Base-by-base conservation (phyloP, 2,113 vertebrate species). In the Pseudois nayaur region DNA sequence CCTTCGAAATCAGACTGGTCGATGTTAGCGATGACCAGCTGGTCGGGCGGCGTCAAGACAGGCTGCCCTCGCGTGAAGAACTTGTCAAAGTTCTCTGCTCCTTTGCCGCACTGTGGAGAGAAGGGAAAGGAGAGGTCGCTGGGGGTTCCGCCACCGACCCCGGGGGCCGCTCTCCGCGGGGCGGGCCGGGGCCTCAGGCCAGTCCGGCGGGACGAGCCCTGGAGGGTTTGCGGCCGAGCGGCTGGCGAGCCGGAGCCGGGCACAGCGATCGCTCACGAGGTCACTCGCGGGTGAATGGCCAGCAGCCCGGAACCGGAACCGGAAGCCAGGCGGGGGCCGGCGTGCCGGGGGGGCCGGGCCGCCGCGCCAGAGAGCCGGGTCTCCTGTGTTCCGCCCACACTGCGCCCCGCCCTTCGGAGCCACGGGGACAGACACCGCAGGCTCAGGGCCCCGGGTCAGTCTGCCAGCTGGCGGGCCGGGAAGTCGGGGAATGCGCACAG, bases 1-100 rank as follows among this genome's bases (percentile, higher is more conserved):
- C 99, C 99, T 40, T 99, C 99, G 1, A 99, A 99, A 98, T 99
- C 99, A 57, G 99, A 99, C 98, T 99, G 99, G 99, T 99, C 99
- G 89, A 99, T 99, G 99, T 99, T 99, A 92, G 99, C 99, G 57
- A 99, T 99, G 99, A 99, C 99, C 98, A 99, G 99, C 98, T 99
- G 99, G 98, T 99, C 99, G 0, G 99, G 99, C 0, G 99, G 99
- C 0, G 99, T 99, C 97, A 99, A 95, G 98, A 99, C 99, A 0
- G 99, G 99, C 96, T 99, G 99, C 31, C 99, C 99, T 89, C 99
- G 99, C 0, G 99, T 99, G 98, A 99, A 99, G 98, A 99, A 99
- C 97, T 99, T 99, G 98, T 99, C 99, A 0, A 99, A 99, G 99
- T 99, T 99, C 97, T 99, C 99, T 0, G 99, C 99, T 54, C 99